phyloP scores from a whole-genome alignment of 2,113 vertebrate species.

The Phycodurus eques region DNA sequence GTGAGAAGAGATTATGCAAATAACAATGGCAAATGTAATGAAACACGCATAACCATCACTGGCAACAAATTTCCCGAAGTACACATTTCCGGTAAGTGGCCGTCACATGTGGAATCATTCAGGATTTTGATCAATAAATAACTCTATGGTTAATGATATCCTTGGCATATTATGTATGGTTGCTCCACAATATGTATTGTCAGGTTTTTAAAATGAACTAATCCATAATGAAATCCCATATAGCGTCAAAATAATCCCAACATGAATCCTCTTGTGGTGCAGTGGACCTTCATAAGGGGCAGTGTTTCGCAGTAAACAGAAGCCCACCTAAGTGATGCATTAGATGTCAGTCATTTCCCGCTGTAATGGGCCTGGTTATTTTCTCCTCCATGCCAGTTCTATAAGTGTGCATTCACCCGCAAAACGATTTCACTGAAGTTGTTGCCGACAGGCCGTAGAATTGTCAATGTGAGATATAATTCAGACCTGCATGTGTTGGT shows the following conservation, averaged over 20 bases:
- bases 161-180: background rate
- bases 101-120: background rate
- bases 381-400: slow-evolving; percentile 37
- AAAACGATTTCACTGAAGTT: slow-evolving; percentile 22
- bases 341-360: slow-evolving; percentile 33
- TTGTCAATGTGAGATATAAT: slow-evolving; percentile 22
- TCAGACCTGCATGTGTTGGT: slow-evolving; percentile 14
- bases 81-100: background rate
- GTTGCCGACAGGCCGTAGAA: slow-evolving; percentile 7
- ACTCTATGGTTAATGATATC: background rate
- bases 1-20: background rate
- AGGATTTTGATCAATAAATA: background rate
- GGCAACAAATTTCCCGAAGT: too few relatives aligned
- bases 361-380: slow-evolving; percentile 41
- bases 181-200: slow-evolving; percentile 12
- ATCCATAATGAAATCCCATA: slow-evolving; percentile 20
- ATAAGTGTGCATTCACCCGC: slow-evolving; percentile 29
- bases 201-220: slow-evolving; percentile 13
- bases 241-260: slow-evolving; percentile 19
- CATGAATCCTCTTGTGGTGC: slow-evolving; percentile 2
- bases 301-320: slow-evolving; percentile 25
- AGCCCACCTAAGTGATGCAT: slow-evolving; percentile 28
- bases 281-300: slow-evolving; percentile 12
- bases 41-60: too few relatives aligned
- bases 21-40: too few relatives aligned